A percentile compares a stretch with the other conserved stretches of the same genome.
Evolutionary conservation across 2,888 invertebrate genomes (phyloP).

Genomic region (Diaperis boleti): DNA sequence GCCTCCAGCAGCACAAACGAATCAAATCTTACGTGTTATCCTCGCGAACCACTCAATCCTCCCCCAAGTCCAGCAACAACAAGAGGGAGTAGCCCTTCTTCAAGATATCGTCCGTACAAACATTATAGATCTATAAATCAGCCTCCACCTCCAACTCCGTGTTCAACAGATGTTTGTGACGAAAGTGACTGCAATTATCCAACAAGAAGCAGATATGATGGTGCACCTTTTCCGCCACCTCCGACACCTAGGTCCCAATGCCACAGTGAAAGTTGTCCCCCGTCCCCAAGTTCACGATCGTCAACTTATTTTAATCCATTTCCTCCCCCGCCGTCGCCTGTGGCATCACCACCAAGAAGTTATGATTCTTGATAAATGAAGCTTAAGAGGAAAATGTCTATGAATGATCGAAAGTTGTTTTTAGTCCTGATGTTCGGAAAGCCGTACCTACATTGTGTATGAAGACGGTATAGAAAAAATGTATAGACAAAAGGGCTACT

Average conservation of each 20-base stretch:
- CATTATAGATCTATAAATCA: conserved; percentile 73
- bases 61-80: conserved; percentile 89
- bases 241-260: conserved; percentile 82
- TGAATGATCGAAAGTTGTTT: background rate
- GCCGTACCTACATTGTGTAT: no score
- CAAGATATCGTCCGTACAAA: conserved; percentile 67
- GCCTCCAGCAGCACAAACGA: conserved; percentile 78
- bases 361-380: conserved; percentile 59
- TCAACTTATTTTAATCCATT: conserved; percentile 84
- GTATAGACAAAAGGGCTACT: no score
- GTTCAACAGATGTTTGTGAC: conserved; percentile 94
- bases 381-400: background rate
- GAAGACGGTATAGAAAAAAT: no score
- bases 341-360: conserved; percentile 70
- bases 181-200: conserved; percentile 85
- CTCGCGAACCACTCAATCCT: conserved; percentile 89
- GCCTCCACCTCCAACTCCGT: conserved; percentile 94
- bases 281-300: conserved; percentile 79
- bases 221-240: conserved; percentile 81
- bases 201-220: conserved; percentile 72
- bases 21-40: conserved; percentile 72
- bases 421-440: no score
- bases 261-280: conserved; percentile 78
- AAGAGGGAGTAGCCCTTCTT: conserved; percentile 69
- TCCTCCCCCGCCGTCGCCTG: conserved; percentile 90